These are phyloP conservation scores for Dolichomitus sp. DNA, from an alignment of 2,888 invertebrate species.

Conservation along the genomic window DNA sequence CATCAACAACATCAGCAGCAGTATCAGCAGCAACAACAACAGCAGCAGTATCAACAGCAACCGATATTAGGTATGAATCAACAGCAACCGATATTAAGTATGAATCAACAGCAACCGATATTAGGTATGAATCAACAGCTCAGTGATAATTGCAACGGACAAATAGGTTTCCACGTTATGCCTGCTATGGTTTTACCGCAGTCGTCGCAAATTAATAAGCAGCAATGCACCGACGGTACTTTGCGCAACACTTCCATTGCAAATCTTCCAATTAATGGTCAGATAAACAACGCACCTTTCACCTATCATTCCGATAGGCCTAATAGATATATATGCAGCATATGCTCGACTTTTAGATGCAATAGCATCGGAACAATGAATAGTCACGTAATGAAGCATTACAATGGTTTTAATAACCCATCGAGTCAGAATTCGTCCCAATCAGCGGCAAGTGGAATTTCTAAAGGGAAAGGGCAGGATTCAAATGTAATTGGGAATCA, in stretches of 20 bases:
- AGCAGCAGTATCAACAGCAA: neutral
- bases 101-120: neutral
- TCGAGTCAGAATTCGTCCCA: neutral
- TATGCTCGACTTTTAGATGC: slow-evolving; percentile 47
- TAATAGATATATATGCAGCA: slow-evolving; percentile 36
- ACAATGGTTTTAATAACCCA: slow-evolving; percentile 13
- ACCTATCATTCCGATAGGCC: neutral
- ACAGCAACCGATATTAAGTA: neutral
- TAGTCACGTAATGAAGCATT: slow-evolving; percentile 50
- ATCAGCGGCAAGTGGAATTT: neutral
- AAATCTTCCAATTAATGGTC: slow-evolving; percentile 42
- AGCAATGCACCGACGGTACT: neutral
- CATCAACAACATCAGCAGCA: neutral
- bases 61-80: neutral
- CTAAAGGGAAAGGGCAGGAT: neutral
- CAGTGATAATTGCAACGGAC: slow-evolving; percentile 18
- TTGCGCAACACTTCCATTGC: slow-evolving; percentile 44
- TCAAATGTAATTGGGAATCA: neutral
- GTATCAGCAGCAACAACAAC: neutral
- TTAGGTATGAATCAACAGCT: slow-evolving; percentile 9
- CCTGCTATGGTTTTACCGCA: slow-evolving; percentile 40
- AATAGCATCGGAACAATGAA: slow-evolving; percentile 39
- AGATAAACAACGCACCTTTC: neutral
- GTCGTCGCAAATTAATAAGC: slow-evolving; percentile 7
- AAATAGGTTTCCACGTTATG: slow-evolving; percentile 38